Evolutionary conservation across 2,797 vertebrate species (phyloP).

Genomic region (Esox masquinongy): DNA sequence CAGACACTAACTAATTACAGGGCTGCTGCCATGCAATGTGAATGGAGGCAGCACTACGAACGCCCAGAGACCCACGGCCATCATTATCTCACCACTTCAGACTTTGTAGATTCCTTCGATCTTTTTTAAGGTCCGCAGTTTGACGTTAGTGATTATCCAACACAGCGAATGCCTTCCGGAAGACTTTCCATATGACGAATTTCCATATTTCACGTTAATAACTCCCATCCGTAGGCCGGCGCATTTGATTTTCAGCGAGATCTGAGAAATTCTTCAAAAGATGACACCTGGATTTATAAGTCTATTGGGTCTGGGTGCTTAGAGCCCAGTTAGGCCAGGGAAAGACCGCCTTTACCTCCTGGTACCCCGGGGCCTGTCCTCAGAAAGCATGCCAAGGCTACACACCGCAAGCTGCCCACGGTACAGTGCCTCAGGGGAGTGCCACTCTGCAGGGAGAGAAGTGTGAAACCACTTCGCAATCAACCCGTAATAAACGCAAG

Average conservation of each 20-base stretch:
- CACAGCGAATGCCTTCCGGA: background rate
- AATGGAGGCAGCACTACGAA: background rate
- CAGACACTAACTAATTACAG: background rate
- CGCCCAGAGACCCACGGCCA: background rate
- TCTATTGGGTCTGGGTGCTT: background rate
- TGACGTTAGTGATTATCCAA: background rate
- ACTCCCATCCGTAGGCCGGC: background rate
- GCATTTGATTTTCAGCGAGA: background rate
- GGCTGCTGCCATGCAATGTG: background rate
- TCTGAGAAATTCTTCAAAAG: no score
- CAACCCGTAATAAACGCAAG: conserved; percentile 63
- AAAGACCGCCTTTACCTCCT: conserved; percentile 20
- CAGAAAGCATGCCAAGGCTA: background rate
- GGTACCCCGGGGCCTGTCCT: conserved; percentile 4
- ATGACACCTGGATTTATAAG: background rate
- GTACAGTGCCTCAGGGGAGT: background rate
- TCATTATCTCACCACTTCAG: background rate
- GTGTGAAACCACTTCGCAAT: conserved; percentile 48
- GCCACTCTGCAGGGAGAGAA: background rate
- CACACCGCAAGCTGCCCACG: background rate
- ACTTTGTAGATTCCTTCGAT: background rate
- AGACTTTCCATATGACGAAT: background rate
- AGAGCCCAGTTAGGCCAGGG: conserved; percentile 26
- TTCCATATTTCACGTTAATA: background rate
- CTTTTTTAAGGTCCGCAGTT: background rate